Evolutionary conservation across 2,113 vertebrate genomes (phyloP).

Genomic region (Oplegnathus fasciatus): DNA sequence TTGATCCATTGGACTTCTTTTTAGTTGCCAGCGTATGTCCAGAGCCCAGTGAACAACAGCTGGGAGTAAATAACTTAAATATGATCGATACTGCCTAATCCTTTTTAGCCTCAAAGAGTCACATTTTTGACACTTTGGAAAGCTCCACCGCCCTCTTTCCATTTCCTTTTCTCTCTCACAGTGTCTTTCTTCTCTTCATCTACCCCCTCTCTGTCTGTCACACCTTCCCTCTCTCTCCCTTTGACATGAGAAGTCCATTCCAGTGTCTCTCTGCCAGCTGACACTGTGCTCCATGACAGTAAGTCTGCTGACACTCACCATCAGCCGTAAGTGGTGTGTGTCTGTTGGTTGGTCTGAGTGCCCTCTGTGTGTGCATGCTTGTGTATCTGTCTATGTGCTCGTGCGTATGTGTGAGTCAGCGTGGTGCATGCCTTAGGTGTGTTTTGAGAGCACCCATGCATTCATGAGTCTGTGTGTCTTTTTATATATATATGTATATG

Average conservation of each 20-base stretch:
- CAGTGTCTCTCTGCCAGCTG: conserved; percentile 10
- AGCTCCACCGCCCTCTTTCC: background rate
- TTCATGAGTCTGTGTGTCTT: conserved; percentile 14
- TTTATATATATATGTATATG: background rate
- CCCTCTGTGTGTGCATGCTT: background rate
- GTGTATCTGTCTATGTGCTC: background rate
- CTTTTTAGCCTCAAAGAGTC: background rate
- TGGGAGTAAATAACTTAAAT: background rate
- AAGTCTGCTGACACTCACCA: background rate
- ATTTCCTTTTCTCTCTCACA: background rate
- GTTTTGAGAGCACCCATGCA: conserved; percentile 51
- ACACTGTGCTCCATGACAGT: background rate
- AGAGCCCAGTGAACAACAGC: background rate
- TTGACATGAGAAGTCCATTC: background rate
- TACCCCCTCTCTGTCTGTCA: background rate
- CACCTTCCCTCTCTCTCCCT: background rate
- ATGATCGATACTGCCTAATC: background rate
- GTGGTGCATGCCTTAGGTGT: conserved; percentile 38
- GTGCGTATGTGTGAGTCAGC: conserved; percentile 19
- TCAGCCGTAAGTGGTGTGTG: conserved; percentile 3
- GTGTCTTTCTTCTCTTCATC: background rate
- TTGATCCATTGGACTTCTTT: too few species aligned
- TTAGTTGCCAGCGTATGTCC: background rate
- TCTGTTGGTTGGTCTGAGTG: conserved; percentile 6
- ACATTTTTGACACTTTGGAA: background rate